phyloP scores from a whole-genome alignment of 2,888 invertebrate genomes.

The Chironomus riparius region DNA sequence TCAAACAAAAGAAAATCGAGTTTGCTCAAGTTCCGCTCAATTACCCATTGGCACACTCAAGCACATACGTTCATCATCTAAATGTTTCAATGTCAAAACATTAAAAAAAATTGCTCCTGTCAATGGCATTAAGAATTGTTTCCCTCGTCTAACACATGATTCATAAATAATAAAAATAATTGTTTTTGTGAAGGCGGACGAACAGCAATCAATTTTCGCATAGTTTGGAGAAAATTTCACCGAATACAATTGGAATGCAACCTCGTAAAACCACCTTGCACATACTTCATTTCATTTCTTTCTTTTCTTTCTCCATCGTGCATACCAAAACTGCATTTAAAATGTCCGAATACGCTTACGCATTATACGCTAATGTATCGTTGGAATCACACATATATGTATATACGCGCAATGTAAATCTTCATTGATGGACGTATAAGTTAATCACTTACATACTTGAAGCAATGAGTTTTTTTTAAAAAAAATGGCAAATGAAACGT shows the following conservation, averaged over 20 bases:
- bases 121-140: not conserved
- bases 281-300: conserved; percentile 4
- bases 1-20: too few species aligned
- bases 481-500: not conserved
- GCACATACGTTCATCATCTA: too few species aligned
- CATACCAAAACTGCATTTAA: not conserved
- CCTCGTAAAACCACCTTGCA: conserved; percentile 16
- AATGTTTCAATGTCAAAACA: too few species aligned
- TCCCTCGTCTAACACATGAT: not conserved
- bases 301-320: not conserved
- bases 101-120: too few species aligned
- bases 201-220: not conserved
- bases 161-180: not conserved
- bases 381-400: too few species aligned
- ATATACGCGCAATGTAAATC: too few species aligned
- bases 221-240: conserved; percentile 5
- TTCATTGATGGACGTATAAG: not conserved
- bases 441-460: not conserved
- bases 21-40: too few species aligned
- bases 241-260: conserved; percentile 8
- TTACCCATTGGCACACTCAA: too few species aligned
- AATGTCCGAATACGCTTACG: not conserved
- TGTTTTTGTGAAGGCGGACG: not conserved
- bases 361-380: not conserved
- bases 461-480: not conserved